phyloP scores from a whole-genome alignment of 2,113 vertebrate genomes.

The Coptodon bakossiorum region DNA sequence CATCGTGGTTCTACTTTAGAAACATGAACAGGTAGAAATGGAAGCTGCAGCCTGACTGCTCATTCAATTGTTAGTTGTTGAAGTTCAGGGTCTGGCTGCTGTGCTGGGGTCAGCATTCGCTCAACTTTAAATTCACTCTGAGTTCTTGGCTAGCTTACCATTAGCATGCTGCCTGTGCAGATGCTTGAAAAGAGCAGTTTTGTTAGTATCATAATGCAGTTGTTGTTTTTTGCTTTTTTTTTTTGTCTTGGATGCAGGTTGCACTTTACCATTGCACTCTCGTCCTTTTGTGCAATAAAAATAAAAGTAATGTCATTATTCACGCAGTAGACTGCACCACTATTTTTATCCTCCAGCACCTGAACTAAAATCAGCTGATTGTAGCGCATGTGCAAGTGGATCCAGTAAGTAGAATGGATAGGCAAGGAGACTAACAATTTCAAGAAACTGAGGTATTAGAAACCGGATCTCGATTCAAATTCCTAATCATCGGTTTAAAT shows the following conservation, averaged over 20 bases:
- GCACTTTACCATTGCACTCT: background rate
- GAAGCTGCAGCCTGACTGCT: background rate
- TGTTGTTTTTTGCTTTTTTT: background rate
- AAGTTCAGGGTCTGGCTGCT: background rate
- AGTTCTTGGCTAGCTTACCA: background rate
- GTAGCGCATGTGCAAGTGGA: background rate
- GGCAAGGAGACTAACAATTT: background rate
- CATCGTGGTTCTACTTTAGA: background rate
- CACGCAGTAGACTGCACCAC: background rate
- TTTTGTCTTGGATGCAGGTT: background rate
- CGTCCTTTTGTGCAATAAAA: background rate
- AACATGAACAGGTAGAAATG: background rate
- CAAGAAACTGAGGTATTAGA: background rate
- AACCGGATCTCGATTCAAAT: background rate
- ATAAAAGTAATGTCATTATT: background rate
- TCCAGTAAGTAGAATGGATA: background rate
- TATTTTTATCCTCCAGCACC: background rate
- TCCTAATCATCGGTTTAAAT: background rate
- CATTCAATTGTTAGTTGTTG: background rate
- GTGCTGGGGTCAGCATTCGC: background rate
- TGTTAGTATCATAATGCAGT: background rate
- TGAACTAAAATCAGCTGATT: background rate
- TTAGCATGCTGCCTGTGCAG: background rate
- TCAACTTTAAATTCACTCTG: background rate
- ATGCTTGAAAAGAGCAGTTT: background rate